Evolutionary conservation across 2,797 vertebrate species (phyloP).

Genomic region (Hoplostethus mediterraneus): DNA sequence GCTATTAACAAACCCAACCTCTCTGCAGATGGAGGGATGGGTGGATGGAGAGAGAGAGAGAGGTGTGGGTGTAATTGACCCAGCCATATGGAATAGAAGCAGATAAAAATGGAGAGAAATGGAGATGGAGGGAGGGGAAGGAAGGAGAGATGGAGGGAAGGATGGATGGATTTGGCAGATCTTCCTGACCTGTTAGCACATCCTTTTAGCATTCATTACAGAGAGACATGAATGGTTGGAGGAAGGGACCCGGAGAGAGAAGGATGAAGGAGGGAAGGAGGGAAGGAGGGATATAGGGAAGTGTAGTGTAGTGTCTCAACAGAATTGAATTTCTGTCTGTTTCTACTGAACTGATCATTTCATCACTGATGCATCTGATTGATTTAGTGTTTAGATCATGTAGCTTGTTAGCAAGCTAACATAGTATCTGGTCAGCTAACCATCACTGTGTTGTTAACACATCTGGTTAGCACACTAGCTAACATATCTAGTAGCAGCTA

Average conservation of each 20-base stretch:
- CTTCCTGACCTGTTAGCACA: slow-evolving; percentile 21
- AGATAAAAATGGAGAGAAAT: slow-evolving; percentile 20
- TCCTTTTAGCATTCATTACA: slow-evolving; percentile 45
- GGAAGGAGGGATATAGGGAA: not conserved
- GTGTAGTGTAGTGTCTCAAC: too few species aligned
- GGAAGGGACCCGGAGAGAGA: not conserved
- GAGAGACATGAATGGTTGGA: too few species aligned
- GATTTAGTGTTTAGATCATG: too few species aligned
- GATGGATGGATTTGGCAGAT: slow-evolving; percentile 32
- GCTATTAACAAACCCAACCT: slow-evolving; percentile 70
- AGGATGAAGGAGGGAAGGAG: too few species aligned
- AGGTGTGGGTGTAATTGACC: not conserved
- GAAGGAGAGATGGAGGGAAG: not conserved
- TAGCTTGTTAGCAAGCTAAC: too few species aligned
- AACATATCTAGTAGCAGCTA: too few species aligned
- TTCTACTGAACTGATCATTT: too few species aligned
- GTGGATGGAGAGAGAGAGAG: slow-evolving; percentile 2
- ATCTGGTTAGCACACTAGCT: too few species aligned
- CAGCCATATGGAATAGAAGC: slow-evolving; percentile 52
- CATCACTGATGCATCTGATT: too few species aligned
- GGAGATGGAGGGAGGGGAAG: not conserved
- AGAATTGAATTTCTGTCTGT: too few species aligned
- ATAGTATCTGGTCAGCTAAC: too few species aligned
- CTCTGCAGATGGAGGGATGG: slow-evolving; percentile 31
- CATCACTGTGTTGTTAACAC: too few species aligned